A percentile compares a stretch with the other conserved stretches of the same genome.
Evolutionary conservation across 2,797 vertebrate species (phyloP).

Genomic region (Ambastaia sidthimunki): DNA sequence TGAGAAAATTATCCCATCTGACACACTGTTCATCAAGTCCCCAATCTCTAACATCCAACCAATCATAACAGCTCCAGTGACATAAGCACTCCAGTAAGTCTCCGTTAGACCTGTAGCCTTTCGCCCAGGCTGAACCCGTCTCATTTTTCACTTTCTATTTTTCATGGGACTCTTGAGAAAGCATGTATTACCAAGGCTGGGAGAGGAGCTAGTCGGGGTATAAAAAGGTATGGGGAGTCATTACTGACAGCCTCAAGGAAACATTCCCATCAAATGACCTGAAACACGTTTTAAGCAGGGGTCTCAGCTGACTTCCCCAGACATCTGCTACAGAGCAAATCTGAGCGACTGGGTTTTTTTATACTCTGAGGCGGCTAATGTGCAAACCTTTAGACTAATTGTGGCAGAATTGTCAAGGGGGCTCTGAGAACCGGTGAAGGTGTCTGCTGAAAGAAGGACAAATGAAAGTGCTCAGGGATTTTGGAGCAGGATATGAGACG

Average conservation of each 20-base stretch:
- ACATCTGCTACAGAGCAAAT: slow-evolving; percentile 74
- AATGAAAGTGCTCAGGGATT: slow-evolving; percentile 39
- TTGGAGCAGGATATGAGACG: slow-evolving; percentile 27
- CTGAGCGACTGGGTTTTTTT: slow-evolving; percentile 52
- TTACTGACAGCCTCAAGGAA: slow-evolving; percentile 72
- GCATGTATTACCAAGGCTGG: slow-evolving; percentile 45
- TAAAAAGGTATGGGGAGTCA: slow-evolving; percentile 73
- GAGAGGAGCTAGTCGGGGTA: slow-evolving; percentile 40
- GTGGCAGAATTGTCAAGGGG: slow-evolving; percentile 36
- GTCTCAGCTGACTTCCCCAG: slow-evolving; percentile 70
- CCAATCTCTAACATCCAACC: slow-evolving; percentile 19
- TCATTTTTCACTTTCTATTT: slow-evolving; percentile 51
- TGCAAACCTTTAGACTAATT: slow-evolving; percentile 50
- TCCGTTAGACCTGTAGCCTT: slow-evolving; percentile 43
- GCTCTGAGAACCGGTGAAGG: neutral
- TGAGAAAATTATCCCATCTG: slow-evolving; percentile 34
- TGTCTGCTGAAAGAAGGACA: slow-evolving; percentile 33
- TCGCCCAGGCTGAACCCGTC: slow-evolving; percentile 34
- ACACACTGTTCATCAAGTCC: slow-evolving; percentile 29
- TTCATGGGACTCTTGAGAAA: slow-evolving; percentile 55
- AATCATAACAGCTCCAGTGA: slow-evolving; percentile 40
- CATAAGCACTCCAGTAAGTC: slow-evolving; percentile 42
- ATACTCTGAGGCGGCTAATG: slow-evolving; percentile 27
- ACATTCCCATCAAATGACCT: slow-evolving; percentile 76
- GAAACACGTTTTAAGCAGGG: slow-evolving; percentile 73